Base-by-base conservation (phyloP, 1,140 invertebrate species). In the Pseudomyrmex sp. region DNA sequence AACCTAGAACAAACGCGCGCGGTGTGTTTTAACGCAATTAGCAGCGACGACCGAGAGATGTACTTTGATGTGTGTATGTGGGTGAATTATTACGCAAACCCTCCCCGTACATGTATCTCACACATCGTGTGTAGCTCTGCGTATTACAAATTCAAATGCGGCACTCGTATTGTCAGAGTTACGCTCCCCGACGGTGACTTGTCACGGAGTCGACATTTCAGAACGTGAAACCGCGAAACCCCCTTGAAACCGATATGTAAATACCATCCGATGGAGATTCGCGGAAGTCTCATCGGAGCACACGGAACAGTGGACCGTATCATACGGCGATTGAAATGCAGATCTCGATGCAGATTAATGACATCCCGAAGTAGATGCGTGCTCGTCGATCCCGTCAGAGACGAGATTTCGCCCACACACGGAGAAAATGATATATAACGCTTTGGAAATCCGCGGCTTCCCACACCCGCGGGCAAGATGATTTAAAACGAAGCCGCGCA, bases 311-410 rank as follows among this genome's bases (percentile, higher is more conserved):
- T 77, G 54, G 82, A 76, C 75, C 63, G 76, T 77, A 84, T 84
- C 75, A 84, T 65, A 44, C 44, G 63, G 13, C 63, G 83, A 87
- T 87, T 82, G 85, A 85, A 85, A 87, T 87, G 83, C 75, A 87
- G 76, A 87, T 87, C 59, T 59, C 65, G 54, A 75, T 80, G 83
- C 56, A 75, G 85, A 87, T 85, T 80, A 84, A 87, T 87, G 85
- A 84, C 76, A 48, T 72, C 20, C 50, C 48, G 62, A 63, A 77
- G 62, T 69, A 76, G 83, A 84, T 62, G 70, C 76, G 52, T 66
- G 54, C 54, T 79, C 44, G 66, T 48, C 52, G 76, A 70, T 69
- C 63, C 13, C 74, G 26, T 8, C 65, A 66, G 52, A 46, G 52
- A 46, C 65, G 10, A 52, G 12, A 18, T 35, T 44, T 70, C 18